Evolutionary conservation across 2,113 vertebrate species (phyloP).

Genomic region (Sclerurus mexicanus): DNA sequence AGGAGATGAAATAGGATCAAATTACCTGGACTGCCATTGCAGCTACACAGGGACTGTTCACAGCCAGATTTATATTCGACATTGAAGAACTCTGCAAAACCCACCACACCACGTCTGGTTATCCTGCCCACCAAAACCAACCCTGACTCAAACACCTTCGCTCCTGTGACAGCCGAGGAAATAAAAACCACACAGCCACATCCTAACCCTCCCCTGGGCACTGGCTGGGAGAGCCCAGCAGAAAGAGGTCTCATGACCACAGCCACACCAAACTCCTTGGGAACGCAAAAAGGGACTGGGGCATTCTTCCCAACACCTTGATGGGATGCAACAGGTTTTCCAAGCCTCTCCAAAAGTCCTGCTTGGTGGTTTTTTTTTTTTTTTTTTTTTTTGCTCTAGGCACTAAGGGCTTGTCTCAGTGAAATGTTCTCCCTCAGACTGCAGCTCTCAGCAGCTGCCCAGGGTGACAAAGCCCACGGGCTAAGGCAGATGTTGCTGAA

Average conservation of each 20-base stretch:
- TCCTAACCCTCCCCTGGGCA: too few relatives aligned
- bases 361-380: not conserved
- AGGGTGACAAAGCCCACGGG: not conserved
- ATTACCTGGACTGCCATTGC: not conserved
- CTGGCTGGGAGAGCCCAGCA: not conserved
- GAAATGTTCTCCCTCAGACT: conserved; percentile 76
- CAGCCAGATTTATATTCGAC: not conserved
- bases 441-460: conserved; percentile 44
- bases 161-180: too few relatives aligned
- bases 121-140: not conserved
- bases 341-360: too few relatives aligned
- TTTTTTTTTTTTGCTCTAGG: conserved; percentile 50
- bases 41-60: not conserved
- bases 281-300: not conserved
- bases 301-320: not conserved
- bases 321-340: not conserved
- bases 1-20: too few relatives aligned
- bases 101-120: accelerated
- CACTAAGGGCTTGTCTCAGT: conserved; percentile 76
- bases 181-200: accelerated
- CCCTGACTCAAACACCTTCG: not conserved
- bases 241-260: accelerated
- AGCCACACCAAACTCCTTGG: not conserved
- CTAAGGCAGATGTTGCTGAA: conserved; percentile 13
- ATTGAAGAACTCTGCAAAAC: not conserved